phyloP scores from a whole-genome alignment of 2,888 invertebrate species.

The Beris morrisii region DNA sequence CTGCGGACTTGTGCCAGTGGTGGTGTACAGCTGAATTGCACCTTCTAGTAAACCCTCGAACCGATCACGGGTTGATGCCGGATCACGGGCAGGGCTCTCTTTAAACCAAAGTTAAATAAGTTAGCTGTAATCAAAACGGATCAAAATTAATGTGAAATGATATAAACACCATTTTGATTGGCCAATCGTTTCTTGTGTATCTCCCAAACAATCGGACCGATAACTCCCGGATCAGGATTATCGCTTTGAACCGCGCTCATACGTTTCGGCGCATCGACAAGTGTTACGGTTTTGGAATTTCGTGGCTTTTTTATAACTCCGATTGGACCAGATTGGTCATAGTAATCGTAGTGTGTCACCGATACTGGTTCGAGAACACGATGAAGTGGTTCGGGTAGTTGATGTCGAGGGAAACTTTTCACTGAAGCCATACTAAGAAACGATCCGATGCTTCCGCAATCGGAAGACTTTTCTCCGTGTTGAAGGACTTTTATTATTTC shows the following conservation, averaged over 20 bases:
- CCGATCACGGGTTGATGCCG: constrained; percentile 52
- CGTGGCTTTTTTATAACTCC: constrained; percentile 25
- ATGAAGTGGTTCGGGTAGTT: constrained; percentile 75
- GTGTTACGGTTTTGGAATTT: constrained; percentile 31
- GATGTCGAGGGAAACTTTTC: constrained; percentile 77
- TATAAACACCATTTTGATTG: constrained; percentile 39
- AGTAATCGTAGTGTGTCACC: constrained; percentile 68
- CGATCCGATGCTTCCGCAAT: constrained; percentile 69
- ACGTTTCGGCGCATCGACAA: constrained; percentile 2
- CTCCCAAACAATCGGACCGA: constrained; percentile 84
- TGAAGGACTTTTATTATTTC: constrained; percentile 50
- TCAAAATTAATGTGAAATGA: constrained; percentile 1
- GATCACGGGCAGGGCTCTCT: constrained; percentile 49
- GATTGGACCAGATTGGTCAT: constrained; percentile 47
- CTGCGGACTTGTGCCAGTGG: constrained; percentile 48
- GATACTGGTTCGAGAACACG: constrained; percentile 78
- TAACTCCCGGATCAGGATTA: constrained; percentile 78
- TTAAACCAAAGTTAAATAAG: constrained; percentile 25
- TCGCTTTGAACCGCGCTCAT: constrained; percentile 63
- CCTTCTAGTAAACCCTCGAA: constrained; percentile 56
- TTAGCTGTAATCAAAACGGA: neutral
- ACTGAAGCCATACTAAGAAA: constrained; percentile 86
- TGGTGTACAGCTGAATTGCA: constrained; percentile 55
- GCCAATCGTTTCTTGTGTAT: constrained; percentile 71
- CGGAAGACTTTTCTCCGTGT: constrained; percentile 50